phyloP scores from a whole-genome alignment of 2,888 invertebrate species.

The Bellardia bayeri region DNA sequence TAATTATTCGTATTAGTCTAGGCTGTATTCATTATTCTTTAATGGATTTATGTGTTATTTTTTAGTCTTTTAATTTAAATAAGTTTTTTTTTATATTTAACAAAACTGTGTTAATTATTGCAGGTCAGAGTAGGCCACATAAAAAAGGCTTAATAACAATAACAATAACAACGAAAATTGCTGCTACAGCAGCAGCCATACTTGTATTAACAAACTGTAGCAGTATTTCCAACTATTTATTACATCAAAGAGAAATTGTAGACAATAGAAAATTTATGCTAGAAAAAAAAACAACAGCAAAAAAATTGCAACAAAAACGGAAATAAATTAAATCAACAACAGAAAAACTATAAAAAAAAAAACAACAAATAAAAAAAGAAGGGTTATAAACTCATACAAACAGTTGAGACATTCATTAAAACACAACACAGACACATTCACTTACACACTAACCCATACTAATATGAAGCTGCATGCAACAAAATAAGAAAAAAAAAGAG shows the following conservation, averaged over 20 bases:
- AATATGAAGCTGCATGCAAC: slow-evolving; percentile 23
- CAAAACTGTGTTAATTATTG: slow-evolving; percentile 72
- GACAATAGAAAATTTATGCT: slow-evolving; percentile 63
- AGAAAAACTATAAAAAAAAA: slow-evolving; percentile 3
- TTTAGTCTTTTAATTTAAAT: neutral
- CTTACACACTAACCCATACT: neutral
- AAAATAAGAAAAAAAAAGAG: slow-evolving; percentile 39
- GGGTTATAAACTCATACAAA: slow-evolving; percentile 15
- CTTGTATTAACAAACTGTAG: slow-evolving; percentile 69
- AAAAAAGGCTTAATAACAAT: slow-evolving; percentile 26
- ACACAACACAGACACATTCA: slow-evolving; percentile 13
- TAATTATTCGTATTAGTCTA: neutral
- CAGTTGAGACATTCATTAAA: slow-evolving; percentile 33
- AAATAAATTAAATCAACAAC: slow-evolving; percentile 65
- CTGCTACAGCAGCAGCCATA: slow-evolving; percentile 80
- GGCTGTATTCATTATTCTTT: slow-evolving; percentile 11
- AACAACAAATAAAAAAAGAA: slow-evolving; percentile 61
- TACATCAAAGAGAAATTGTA: slow-evolving; percentile 59
- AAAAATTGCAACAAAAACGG: slow-evolving; percentile 62
- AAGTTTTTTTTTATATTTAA: slow-evolving; percentile 34
- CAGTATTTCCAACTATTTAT: slow-evolving; percentile 54
- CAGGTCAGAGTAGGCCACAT: slow-evolving; percentile 69
- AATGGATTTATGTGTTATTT: neutral
- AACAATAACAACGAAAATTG: slow-evolving; percentile 46
- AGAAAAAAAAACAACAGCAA: slow-evolving; percentile 43